Evolutionary conservation across 2,113 vertebrate genomes (phyloP).

Genomic region (Onychorhynchus coronatus): DNA sequence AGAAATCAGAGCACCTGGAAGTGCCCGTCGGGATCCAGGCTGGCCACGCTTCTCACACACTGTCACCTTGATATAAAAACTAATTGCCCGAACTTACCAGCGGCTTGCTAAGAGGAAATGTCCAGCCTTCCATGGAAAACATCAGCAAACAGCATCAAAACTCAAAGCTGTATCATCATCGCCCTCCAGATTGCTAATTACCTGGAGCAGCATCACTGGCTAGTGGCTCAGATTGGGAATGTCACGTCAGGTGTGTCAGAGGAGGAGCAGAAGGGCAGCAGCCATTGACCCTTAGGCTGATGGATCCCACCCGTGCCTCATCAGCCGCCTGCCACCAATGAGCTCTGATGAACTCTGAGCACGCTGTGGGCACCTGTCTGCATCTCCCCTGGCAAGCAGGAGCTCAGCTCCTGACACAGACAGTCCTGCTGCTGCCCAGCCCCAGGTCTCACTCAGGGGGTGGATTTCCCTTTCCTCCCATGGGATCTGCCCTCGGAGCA

Average conservation of each 20-base stretch:
- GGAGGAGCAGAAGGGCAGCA: not conserved
- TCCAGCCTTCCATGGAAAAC: not conserved
- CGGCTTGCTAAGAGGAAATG: not conserved
- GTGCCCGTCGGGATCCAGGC: accelerated
- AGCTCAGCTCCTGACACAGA: not conserved
- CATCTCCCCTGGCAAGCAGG: accelerated
- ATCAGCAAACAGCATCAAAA: not conserved
- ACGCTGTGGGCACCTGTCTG: not conserved
- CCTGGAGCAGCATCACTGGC: not conserved
- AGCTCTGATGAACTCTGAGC: not conserved
- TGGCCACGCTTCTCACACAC: not conserved
- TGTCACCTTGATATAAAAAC: not conserved
- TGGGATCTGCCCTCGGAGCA: accelerated
- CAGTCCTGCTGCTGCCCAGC: not conserved
- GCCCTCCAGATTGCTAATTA: not conserved
- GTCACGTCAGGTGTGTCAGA: not conserved
- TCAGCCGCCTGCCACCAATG: not conserved
- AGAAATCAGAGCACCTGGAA: not conserved
- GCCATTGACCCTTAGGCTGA: not conserved
- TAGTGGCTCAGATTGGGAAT: not conserved
- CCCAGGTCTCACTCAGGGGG: accelerated
- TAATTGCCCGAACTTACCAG: not conserved
- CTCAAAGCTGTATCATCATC: not conserved
- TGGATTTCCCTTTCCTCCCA: not conserved
- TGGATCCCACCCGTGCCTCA: not conserved